phyloP scores from a whole-genome alignment of 2,797 vertebrate genomes.

The Etheostoma nigrum region DNA sequence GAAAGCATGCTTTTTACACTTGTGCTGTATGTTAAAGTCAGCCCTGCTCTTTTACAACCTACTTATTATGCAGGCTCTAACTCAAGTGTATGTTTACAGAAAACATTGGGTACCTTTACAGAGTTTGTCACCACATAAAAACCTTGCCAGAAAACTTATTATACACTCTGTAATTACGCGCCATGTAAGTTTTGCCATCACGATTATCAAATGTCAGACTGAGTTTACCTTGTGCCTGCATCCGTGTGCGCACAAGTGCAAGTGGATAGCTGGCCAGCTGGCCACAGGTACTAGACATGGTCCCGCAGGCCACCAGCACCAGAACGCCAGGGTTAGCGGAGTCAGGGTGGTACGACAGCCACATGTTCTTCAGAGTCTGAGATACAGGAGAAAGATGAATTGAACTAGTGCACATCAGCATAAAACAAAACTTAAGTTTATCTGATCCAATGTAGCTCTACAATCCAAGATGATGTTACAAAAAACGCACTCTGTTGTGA shows the following conservation, averaged over 20 bases:
- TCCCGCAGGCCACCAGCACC: constrained; percentile 94
- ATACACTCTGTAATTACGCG: neutral
- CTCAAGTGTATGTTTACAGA: neutral
- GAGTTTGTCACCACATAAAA: constrained; percentile 4
- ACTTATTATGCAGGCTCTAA: neutral
- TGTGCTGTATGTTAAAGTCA: neutral
- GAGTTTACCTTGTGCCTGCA: constrained; percentile 95
- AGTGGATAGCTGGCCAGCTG: constrained; percentile 97
- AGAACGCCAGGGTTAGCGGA: constrained; percentile 93
- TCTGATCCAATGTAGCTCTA: constrained; percentile 4
- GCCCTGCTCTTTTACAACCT: neutral
- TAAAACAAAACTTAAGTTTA: neutral
- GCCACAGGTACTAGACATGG: constrained; percentile 96
- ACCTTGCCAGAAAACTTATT: neutral
- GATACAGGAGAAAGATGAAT: constrained; percentile 2
- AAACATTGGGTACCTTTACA: neutral
- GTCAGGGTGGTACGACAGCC: constrained; percentile 92
- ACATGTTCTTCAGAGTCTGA: constrained; percentile 92
- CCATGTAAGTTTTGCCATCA: constrained; percentile 4
- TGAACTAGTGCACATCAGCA: neutral
- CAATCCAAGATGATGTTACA: constrained; percentile 6
- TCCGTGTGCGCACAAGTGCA: constrained; percentile 95
- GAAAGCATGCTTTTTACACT: neutral
- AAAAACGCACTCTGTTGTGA: constrained; percentile 36
- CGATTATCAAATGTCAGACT: neutral